Conservation (phyloP, 2,113 vertebrate genomes). For the Alaudala cheleensis region DNA sequence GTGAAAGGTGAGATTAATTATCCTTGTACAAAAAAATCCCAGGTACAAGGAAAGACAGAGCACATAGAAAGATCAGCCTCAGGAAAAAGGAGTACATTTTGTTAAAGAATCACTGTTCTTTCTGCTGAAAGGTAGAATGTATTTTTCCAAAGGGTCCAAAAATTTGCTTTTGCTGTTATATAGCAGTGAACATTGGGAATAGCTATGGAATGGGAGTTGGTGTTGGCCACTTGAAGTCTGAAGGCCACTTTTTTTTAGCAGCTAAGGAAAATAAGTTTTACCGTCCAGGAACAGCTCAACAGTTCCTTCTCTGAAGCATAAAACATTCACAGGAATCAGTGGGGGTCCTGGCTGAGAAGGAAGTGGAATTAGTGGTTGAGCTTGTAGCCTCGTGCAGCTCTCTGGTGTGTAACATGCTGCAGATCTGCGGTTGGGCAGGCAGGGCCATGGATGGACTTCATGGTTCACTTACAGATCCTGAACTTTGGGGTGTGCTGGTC, state of each 20-base stretch:
- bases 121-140: not conserved
- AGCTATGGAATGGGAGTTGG: not conserved
- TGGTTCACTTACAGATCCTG: not conserved
- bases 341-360: constrained; percentile 11
- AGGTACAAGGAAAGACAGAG: not conserved
- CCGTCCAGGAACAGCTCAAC: constrained; percentile 23
- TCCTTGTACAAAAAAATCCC: not conserved
- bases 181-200: not conserved
- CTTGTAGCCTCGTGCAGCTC: not conserved
- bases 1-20: not conserved
- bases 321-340: constrained; percentile 19
- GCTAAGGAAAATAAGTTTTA: constrained; percentile 47
- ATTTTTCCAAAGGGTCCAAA: constrained; percentile 10
- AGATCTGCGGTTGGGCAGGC: fast-evolving
- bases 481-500: not conserved
- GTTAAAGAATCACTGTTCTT: not conserved
- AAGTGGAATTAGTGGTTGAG: not conserved
- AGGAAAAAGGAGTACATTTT: not conserved
- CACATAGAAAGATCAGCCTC: not conserved
- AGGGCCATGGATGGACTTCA: not conserved
- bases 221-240: not conserved
- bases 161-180: constrained; percentile 3
- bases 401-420: fast-evolving
- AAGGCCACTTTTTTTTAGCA: not conserved
- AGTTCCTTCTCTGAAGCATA: constrained; percentile 25